These are phyloP conservation scores for Sus cebifrons DNA, from an alignment of 2,797 vertebrate genomes.

Conservation along the genomic window DNA sequence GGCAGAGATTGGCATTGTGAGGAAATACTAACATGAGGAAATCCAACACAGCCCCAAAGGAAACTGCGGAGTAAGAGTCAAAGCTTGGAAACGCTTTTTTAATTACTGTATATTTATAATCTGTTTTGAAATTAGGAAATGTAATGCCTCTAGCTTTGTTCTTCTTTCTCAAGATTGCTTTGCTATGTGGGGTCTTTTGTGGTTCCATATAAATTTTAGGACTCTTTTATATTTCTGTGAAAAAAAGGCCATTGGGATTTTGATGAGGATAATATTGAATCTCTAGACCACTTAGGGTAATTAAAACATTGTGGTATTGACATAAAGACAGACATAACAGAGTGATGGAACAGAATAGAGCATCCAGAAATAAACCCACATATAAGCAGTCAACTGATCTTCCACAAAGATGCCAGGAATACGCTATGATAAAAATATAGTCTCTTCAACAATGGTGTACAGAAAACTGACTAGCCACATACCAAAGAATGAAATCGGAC, in stretches of 20 bases:
- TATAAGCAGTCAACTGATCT: not conserved
- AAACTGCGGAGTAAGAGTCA: not conserved
- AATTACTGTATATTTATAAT: not conserved
- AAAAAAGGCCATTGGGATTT: not conserved
- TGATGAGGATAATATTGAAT: not conserved
- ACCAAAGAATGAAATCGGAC: not conserved
- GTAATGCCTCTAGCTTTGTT: not conserved
- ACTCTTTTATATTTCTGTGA: not conserved
- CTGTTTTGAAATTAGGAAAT: not conserved
- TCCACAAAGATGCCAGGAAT: not conserved
- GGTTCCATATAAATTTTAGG: not conserved
- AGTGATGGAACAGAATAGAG: not conserved
- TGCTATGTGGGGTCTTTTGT: not conserved
- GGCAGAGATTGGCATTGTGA: not conserved
- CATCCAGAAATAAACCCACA: not conserved
- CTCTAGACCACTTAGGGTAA: not conserved
- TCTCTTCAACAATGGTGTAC: not conserved
- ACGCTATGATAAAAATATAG: not conserved
- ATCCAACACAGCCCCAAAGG: not conserved
- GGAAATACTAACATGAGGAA: not conserved
- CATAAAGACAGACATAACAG: not conserved
- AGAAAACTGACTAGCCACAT: not conserved
- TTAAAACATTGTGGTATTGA: not conserved
- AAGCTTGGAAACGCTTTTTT: not conserved
- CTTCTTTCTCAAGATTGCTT: conserved; percentile 19